Conservation (phyloP, 2,113 vertebrate genomes). For the Spermophilus dauricus region DNA sequence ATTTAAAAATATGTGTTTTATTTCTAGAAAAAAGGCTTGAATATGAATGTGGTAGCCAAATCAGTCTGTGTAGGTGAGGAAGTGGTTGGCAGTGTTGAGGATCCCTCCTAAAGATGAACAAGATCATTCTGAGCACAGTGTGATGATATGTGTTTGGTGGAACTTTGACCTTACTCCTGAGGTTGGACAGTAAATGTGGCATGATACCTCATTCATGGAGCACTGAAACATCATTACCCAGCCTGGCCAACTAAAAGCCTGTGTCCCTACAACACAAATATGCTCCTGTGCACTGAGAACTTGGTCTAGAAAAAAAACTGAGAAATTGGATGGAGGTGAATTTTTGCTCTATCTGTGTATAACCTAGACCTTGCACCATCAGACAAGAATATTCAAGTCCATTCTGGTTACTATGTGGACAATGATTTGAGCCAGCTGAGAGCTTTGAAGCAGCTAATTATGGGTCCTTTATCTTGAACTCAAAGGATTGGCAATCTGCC, state of each 20-base stretch:
- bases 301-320: not conserved
- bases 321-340: slow-evolving; percentile 9
- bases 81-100: not conserved
- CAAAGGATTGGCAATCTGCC: not conserved
- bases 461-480: not conserved
- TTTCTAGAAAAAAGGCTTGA: not conserved
- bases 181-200: not conserved
- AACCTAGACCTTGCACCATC: not conserved
- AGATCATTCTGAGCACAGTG: not conserved
- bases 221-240: not conserved
- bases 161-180: not conserved
- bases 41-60: not conserved
- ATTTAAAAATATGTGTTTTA: not conserved
- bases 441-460: not conserved
- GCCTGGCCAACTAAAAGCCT: not conserved
- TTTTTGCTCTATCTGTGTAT: not conserved
- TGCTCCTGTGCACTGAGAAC: not conserved
- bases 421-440: not conserved
- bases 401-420: not conserved
- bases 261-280: not conserved
- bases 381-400: not conserved
- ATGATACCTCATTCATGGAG: not conserved
- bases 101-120: not conserved
- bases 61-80: not conserved
- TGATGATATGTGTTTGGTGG: not conserved